These are phyloP conservation scores for Epinotia nisella DNA, from an alignment of 2,888 invertebrate genomes.

Conservation along the genomic window DNA sequence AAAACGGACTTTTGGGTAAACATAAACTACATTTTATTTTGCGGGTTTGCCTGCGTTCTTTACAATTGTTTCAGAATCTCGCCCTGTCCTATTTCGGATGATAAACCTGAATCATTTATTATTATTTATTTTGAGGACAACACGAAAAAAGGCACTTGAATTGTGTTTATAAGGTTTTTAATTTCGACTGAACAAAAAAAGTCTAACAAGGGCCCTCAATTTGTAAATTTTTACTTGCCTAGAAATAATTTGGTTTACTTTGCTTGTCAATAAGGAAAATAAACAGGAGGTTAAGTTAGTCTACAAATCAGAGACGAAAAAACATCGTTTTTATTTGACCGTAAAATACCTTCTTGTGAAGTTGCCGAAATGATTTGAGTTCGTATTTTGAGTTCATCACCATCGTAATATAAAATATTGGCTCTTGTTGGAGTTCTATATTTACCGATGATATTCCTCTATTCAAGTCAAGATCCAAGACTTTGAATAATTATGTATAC, in stretches of 20 bases:
- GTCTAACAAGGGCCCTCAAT: background rate
- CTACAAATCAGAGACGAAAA: background rate
- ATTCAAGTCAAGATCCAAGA: too few relatives aligned
- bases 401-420: background rate
- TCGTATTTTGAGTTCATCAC: background rate
- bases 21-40: too few relatives aligned
- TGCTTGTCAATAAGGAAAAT: conserved; percentile 13
- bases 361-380: background rate
- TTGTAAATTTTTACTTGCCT: conserved; percentile 4
- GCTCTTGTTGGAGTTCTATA: too few relatives aligned
- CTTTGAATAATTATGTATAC: too few relatives aligned
- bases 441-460: too few relatives aligned
- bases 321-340: background rate
- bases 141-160: background rate
- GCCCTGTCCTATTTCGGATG: too few relatives aligned
- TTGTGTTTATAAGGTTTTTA: background rate
- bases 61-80: too few relatives aligned
- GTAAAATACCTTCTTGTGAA: background rate
- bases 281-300: conserved; percentile 1
- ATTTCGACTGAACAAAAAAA: background rate
- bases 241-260: conserved; percentile 9
- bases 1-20: too few relatives aligned
- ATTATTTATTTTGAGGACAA: background rate
- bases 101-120: too few relatives aligned
- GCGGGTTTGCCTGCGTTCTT: too few relatives aligned